Percentiles rank a stretch among this genome's conserved stretches.
phyloP scores from a whole-genome alignment of 2,888 invertebrate species.

The Lasius platythorax region DNA sequence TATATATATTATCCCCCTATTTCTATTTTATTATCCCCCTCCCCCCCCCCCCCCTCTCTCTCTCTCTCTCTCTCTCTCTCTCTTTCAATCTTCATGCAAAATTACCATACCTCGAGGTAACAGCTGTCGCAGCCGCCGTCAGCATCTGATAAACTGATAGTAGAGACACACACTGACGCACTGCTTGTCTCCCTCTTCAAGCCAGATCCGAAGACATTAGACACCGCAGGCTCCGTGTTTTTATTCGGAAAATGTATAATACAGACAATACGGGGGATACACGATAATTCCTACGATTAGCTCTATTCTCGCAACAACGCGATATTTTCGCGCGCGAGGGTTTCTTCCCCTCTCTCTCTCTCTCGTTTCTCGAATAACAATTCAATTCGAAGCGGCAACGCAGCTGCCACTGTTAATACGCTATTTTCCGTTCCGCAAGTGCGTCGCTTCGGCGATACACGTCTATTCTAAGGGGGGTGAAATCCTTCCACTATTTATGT shows the following conservation, averaged over 20 bases:
- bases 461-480: neutral
- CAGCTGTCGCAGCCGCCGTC: slow-evolving; percentile 78
- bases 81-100: slow-evolving; percentile 71
- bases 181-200: slow-evolving; percentile 38
- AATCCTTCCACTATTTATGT: slow-evolving; percentile 19
- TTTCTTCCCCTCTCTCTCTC: slow-evolving; percentile 40
- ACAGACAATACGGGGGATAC: neutral
- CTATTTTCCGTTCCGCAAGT: slow-evolving; percentile 39
- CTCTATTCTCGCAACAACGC: slow-evolving; percentile 71
- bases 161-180: slow-evolving; percentile 76
- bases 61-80: slow-evolving; percentile 51
- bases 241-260: slow-evolving; percentile 27
- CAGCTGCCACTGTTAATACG: slow-evolving; percentile 82
- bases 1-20: slow-evolving; percentile 30
- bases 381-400: slow-evolving; percentile 81
- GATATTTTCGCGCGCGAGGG: slow-evolving; percentile 54
- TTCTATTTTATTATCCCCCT: slow-evolving; percentile 17
- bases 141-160: slow-evolving; percentile 84
- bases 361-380: slow-evolving; percentile 79
- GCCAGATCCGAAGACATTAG: slow-evolving; percentile 13
- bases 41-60: too few relatives aligned
- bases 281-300: slow-evolving; percentile 80
- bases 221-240: neutral
- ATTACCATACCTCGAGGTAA: slow-evolving; percentile 84
- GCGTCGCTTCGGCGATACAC: slow-evolving; percentile 11